Base-by-base conservation (phyloP, 1,140 invertebrate species). In the Solenopsis fugax region DNA sequence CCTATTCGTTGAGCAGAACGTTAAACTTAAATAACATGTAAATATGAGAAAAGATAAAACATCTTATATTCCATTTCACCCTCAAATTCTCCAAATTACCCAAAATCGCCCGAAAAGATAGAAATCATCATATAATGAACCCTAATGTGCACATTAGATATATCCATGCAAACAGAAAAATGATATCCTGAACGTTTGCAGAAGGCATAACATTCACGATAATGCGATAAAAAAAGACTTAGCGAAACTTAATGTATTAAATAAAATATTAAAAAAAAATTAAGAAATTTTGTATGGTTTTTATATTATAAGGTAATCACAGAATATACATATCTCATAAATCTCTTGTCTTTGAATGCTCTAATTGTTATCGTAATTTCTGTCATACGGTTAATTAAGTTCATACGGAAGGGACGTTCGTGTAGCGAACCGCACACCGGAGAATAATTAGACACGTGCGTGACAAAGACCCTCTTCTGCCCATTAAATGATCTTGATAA, bases 401-500 rank as follows among this genome's bases (percentile, higher is more conserved):
- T 84, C 54, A 62, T 75, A 75, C 18, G 12, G 41, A 4, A 58
- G 56, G 56, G 56, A 84, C 41, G 80, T 82, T 60, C 52, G 29
- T 62, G 45, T 24, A 29, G 54, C 7, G 29, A 41, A n/a, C n/a
- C 69, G n/a, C 54, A 50, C 69, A 50, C 54, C 7, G 41, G 80
- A 54, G 80, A 84, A 84, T 84, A 84, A 84, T 84, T 84, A 84
- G 67, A 84, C 80, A 56, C 67, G 24, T 73, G 69, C 80, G 69
- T 84, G 80, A 84, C 80, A 84, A 84, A 84, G 80, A 62, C 45
- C 67, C 80, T 73, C 80, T 84, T 75, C 80, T 75, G 45, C 1
- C 56, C 41, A 41, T 60, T 84, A 84, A 84, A 75, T 84, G 80
- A 84, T 84, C 80, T 84, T 84, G 80, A 84, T 84, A 84, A 84